phyloP scores from a whole-genome alignment of 2,113 vertebrate genomes.

The Stigmatopora argus region DNA sequence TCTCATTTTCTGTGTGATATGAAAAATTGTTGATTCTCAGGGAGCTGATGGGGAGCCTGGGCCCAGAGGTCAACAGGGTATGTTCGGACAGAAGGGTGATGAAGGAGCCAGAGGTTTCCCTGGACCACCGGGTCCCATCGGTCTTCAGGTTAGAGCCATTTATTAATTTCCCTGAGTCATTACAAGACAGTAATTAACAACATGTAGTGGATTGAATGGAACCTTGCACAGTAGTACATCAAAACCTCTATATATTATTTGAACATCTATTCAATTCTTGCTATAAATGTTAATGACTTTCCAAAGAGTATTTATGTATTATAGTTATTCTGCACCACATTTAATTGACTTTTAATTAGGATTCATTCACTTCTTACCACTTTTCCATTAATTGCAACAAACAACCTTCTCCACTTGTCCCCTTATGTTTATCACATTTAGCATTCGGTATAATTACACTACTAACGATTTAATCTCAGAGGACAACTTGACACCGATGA shows the following conservation, averaged over 20 bases:
- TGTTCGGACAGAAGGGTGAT: constrained; percentile 98
- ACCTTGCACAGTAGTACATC: not conserved
- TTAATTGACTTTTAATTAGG: constrained; percentile 68
- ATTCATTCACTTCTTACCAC: constrained; percentile 63
- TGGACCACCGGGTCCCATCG: constrained; percentile 92
- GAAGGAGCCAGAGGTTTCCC: constrained; percentile 94
- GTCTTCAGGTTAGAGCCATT: constrained; percentile 81
- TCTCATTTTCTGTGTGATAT: not conserved
- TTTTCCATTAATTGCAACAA: constrained; percentile 64
- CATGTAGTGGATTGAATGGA: too few relatives aligned
- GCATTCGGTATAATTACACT: constrained; percentile 50
- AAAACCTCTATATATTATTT: not conserved
- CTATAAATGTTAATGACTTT: constrained; percentile 44
- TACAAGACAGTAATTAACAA: not conserved
- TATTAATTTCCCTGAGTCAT: not conserved
- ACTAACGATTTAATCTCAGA: constrained; percentile 53
- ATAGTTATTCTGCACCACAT: constrained; percentile 32
- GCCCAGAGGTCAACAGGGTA: constrained; percentile 93
- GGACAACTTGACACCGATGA: constrained; percentile 53
- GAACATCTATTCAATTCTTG: not conserved
- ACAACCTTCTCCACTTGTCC: constrained; percentile 46
- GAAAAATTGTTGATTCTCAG: constrained; percentile 57
- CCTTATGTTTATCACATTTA: constrained; percentile 43
- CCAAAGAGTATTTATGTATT: constrained; percentile 22
- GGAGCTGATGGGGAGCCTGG: constrained; percentile 94